These are phyloP conservation scores for Diadromus collaris DNA, from an alignment of 2,888 invertebrate genomes.

Conservation along the genomic window DNA sequence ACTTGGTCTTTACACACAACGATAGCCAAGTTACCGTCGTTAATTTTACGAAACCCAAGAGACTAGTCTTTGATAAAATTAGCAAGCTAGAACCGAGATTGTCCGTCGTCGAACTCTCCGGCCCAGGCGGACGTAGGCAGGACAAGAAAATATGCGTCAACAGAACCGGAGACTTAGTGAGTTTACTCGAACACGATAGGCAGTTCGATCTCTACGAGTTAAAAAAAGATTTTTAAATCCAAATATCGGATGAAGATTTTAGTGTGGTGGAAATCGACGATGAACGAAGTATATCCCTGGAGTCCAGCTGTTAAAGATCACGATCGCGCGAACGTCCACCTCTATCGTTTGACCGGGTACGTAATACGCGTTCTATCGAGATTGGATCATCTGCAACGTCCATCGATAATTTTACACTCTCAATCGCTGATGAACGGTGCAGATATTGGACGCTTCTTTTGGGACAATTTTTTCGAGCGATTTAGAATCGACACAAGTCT, in stretches of 20 bases:
- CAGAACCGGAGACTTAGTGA: conserved; percentile 81
- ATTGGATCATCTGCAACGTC: background rate
- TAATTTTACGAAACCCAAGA: conserved; percentile 83
- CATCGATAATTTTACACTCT: conserved; percentile 22
- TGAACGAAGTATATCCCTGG: conserved; percentile 96
- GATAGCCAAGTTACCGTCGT: conserved; percentile 87
- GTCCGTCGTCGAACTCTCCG: conserved; percentile 82
- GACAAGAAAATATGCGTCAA: conserved; percentile 82
- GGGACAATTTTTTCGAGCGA: conserved; percentile 1
- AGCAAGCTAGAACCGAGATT: conserved; percentile 86
- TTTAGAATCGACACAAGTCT: background rate
- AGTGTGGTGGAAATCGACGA: conserved; percentile 92
- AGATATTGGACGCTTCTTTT: conserved; percentile 33
- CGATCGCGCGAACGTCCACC: conserved; percentile 93
- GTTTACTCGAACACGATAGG: conserved; percentile 33
- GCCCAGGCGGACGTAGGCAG: conserved; percentile 82
- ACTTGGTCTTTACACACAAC: conserved; percentile 86
- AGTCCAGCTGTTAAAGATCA: conserved; percentile 91
- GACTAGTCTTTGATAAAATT: conserved; percentile 83
- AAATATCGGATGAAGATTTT: conserved; percentile 77
- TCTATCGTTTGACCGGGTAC: conserved; percentile 89
- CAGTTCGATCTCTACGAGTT: background rate
- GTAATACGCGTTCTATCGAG: conserved; percentile 52
- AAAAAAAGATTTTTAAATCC: background rate
- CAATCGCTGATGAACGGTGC: conserved; percentile 37